Conservation (phyloP, 2,113 vertebrate genomes). For the Lampris megalopsis region DNA sequence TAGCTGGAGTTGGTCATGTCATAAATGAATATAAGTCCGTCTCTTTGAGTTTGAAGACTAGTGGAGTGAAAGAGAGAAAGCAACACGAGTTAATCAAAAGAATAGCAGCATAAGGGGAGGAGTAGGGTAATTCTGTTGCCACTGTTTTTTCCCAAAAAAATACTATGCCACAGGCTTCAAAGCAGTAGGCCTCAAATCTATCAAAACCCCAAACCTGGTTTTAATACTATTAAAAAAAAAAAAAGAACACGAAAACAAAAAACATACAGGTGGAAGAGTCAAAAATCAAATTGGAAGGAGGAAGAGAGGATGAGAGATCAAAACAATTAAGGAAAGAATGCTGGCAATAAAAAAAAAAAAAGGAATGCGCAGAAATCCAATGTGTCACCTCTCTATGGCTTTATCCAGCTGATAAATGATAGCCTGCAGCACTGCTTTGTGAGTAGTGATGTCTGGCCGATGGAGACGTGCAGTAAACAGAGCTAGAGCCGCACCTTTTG, state of each 20-base stretch:
- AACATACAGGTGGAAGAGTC: not conserved
- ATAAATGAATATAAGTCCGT: slow-evolving; percentile 87
- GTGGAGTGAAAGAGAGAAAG: slow-evolving; percentile 25
- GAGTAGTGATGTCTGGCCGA: slow-evolving; percentile 81
- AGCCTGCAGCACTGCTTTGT: slow-evolving; percentile 85
- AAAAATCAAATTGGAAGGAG: not conserved
- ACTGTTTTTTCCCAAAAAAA: too few species aligned
- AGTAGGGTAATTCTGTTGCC: too few species aligned
- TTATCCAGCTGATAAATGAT: slow-evolving; percentile 88
- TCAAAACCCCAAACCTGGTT: too few species aligned
- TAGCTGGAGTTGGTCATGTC: slow-evolving; percentile 87
- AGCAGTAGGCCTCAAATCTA: too few species aligned
- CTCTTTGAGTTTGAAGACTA: slow-evolving; percentile 84
- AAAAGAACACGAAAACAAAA: not conserved
- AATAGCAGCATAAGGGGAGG: not conserved
- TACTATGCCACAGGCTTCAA: too few species aligned
- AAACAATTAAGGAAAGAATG: not conserved
- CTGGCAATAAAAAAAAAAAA: not conserved
- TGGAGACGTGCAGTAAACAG: slow-evolving; percentile 85
- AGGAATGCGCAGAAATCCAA: not conserved
- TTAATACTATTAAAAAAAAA: not conserved
- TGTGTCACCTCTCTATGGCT: slow-evolving; percentile 83
- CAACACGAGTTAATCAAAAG: slow-evolving; percentile 29
- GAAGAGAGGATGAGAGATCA: not conserved
- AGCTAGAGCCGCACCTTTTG: slow-evolving; percentile 84